Conservation (phyloP, 2,888 invertebrate species). For the Drosophila paranaensis region DNA sequence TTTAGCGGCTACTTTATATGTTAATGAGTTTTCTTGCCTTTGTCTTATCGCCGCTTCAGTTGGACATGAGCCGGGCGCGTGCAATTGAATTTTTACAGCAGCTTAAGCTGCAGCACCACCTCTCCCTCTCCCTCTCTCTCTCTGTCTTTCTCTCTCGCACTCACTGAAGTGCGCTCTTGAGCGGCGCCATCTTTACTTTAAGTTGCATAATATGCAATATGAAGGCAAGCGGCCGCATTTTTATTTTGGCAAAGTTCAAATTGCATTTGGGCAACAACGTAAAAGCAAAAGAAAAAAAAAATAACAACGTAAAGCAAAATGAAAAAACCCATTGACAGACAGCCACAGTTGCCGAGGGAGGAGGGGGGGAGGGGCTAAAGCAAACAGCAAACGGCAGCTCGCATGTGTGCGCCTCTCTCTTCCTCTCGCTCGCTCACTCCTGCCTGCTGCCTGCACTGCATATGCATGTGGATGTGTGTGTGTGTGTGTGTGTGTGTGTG, state of each 20-base stretch:
- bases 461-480: slow-evolving; percentile 11
- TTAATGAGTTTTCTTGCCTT: slow-evolving; percentile 73
- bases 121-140: too few relatives aligned
- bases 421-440: not conserved
- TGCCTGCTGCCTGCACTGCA: slow-evolving; percentile 1
- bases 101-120: slow-evolving; percentile 31
- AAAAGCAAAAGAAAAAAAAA: slow-evolving; percentile 32
- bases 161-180: not conserved
- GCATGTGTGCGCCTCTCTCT: slow-evolving; percentile 28
- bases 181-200: slow-evolving; percentile 17
- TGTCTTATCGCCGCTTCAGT: slow-evolving; percentile 46
- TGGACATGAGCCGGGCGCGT: slow-evolving; percentile 50
- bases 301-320: slow-evolving; percentile 45
- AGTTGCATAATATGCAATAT: slow-evolving; percentile 53
- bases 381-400: slow-evolving; percentile 46
- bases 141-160: not conserved
- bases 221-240: slow-evolving; percentile 42
- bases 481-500: slow-evolving; percentile 22
- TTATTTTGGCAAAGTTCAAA: slow-evolving; percentile 58
- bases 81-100: slow-evolving; percentile 74
- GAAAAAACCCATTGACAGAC: slow-evolving; percentile 52
- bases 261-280: slow-evolving; percentile 67
- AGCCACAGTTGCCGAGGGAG: slow-evolving; percentile 3
- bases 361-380: not conserved
- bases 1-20: slow-evolving; percentile 74